Evolutionary conservation across 2,888 invertebrate genomes (phyloP), one percentile per base, ranked within the genome.

Genomic region (Dusona sp.): DNA sequence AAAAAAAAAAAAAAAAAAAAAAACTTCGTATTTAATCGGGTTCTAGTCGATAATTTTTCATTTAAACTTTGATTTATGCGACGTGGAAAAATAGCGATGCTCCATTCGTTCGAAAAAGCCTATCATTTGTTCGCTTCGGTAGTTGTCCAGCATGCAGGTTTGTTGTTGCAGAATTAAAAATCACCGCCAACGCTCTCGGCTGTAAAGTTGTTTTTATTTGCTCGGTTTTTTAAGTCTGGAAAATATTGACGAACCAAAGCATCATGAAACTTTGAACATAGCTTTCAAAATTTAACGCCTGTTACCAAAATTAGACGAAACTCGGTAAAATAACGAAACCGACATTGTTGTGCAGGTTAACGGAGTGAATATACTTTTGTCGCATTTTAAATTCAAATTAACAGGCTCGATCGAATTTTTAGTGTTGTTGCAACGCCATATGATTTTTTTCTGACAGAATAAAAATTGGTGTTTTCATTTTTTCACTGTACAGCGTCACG

Each of bases 31-130:
- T 33, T 22, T 48, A 45, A 77, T 77, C 48, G 74, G 29, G 22
- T 54, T 61, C 36, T 42, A 42, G 74, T 57, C 74, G 33, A 36
- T 51, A 25, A 73, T 73, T 73, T 74, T 74, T 42, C 38, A 57
- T 61, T 61, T 9, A n/a, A 25, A 4, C 42, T 57, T 25, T 74
- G 57, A 42, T 61, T 74, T 38, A 74, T 74, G 25, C 38, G 25
- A 42, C 13, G 11, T 19, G n/a, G 25, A 29, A 61, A n/a, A 45
- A 61, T 57, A 16, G 19, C 19, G 22, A 42, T 25, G 13, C 13
- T 29, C 7, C 2, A 74, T 73, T 54, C 25, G 29, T 36, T 48
- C 29, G 33, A 64, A 64, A n/a, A 9, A 45, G n/a, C 2, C 6
- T 8, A 22, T 42, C 13, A 29, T 4, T 13, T 67, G 8, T 45